A percentile compares a stretch with the other conserved stretches of the same genome.
These are phyloP conservation scores for Strix occidentalis DNA, from an alignment of 2,797 vertebrate genomes.

Conservation along the genomic window DNA sequence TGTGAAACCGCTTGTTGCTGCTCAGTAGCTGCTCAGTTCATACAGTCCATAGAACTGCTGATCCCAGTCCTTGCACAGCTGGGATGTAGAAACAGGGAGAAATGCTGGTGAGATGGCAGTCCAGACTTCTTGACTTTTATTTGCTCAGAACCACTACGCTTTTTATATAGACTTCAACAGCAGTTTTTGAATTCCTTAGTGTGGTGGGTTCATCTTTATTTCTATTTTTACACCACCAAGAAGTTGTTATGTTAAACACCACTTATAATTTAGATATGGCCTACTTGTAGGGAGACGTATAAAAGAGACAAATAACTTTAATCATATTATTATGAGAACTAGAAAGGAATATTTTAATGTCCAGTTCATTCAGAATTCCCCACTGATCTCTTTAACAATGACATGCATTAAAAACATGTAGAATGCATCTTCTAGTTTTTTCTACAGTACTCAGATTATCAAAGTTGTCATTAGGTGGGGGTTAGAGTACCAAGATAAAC, in stretches of 20 bases:
- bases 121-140: neutral
- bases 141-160: neutral
- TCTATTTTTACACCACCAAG: neutral
- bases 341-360: neutral
- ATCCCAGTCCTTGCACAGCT: neutral
- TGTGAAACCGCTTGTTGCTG: neutral
- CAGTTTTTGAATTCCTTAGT: neutral
- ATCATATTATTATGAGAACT: neutral
- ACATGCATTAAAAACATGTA: neutral
- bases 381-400: neutral
- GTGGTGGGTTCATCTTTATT: rapidly evolving
- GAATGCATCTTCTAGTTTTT: neutral
- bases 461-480: neutral
- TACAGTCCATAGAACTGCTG: neutral
- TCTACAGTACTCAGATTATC: neutral
- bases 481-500: neutral
- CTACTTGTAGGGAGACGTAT: neutral
- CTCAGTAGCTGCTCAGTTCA: neutral
- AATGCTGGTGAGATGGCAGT: neutral
- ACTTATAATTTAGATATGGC: neutral
- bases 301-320: neutral
- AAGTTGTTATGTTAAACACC: neutral
- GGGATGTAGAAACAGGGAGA: neutral
- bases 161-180: neutral
- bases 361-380: neutral